phyloP scores from a whole-genome alignment of 2,797 vertebrate species.

The Pteropus rufus region DNA sequence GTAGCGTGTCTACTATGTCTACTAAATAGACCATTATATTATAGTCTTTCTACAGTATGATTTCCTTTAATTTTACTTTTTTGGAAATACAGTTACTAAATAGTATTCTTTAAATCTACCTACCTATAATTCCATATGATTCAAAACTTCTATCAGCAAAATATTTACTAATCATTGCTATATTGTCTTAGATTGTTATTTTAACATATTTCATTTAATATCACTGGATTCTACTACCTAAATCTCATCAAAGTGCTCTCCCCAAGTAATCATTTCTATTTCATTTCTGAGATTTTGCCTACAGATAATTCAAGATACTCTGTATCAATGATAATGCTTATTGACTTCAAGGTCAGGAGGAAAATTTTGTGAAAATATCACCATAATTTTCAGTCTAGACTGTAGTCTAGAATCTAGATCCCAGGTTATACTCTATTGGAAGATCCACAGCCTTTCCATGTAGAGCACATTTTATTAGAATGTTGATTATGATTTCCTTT shows the following conservation, averaged over 20 bases:
- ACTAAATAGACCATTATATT: background rate
- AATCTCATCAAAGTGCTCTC: background rate
- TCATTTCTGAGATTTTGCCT: background rate
- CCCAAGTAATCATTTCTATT: background rate
- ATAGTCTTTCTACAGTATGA: background rate
- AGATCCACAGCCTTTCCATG: background rate
- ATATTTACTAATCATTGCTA: background rate
- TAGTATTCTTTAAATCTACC: background rate
- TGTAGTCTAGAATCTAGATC: background rate
- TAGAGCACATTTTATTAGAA: background rate
- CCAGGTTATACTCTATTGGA: background rate
- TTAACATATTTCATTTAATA: background rate
- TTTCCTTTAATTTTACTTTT: background rate
- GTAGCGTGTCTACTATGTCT: background rate
- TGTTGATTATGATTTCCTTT: background rate
- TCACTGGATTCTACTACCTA: background rate
- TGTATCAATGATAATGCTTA: background rate
- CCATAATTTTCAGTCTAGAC: background rate
- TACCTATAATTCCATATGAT: background rate
- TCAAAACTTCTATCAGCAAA: background rate
- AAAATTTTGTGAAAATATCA: background rate
- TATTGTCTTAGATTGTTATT: background rate
- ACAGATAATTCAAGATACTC: background rate
- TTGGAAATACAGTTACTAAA: background rate
- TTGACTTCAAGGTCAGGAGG: background rate